Evolutionary conservation across 2,797 vertebrate species (phyloP).

Genomic region (Liparis tanakae): DNA sequence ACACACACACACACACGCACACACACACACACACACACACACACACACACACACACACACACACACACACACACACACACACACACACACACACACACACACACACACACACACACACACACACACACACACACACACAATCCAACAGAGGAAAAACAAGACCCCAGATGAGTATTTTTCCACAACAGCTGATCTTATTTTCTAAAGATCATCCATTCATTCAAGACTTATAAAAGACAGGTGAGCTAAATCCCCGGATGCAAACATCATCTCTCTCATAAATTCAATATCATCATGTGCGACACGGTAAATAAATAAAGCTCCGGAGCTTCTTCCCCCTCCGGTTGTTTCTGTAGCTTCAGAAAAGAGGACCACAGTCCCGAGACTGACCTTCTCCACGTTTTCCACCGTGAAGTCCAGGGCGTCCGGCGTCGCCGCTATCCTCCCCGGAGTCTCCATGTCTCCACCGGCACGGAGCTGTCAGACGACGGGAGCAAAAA

Average conservation of each 20-base stretch:
- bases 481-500: conserved; percentile 63
- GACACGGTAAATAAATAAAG: background rate
- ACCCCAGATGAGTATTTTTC: too few relatives aligned
- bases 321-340: background rate
- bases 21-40: too few relatives aligned
- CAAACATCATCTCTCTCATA: conserved; percentile 1
- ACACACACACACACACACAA: too few relatives aligned
- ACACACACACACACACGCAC: conserved; percentile 3
- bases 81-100: too few relatives aligned
- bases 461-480: conserved; percentile 76
- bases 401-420: conserved; percentile 98
- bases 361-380: background rate
- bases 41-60: too few relatives aligned
- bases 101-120: too few relatives aligned
- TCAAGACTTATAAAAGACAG: background rate
- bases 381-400: conserved; percentile 91
- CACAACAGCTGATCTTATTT: background rate
- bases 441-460: conserved; percentile 83
- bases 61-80: too few relatives aligned
- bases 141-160: too few relatives aligned
- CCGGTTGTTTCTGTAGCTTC: background rate
- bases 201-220: background rate
- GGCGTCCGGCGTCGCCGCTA: conserved; percentile 76
- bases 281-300: background rate
- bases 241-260: background rate